Evolutionary conservation across 2,797 vertebrate genomes (phyloP).

Genomic region (Sebastes jordani): DNA sequence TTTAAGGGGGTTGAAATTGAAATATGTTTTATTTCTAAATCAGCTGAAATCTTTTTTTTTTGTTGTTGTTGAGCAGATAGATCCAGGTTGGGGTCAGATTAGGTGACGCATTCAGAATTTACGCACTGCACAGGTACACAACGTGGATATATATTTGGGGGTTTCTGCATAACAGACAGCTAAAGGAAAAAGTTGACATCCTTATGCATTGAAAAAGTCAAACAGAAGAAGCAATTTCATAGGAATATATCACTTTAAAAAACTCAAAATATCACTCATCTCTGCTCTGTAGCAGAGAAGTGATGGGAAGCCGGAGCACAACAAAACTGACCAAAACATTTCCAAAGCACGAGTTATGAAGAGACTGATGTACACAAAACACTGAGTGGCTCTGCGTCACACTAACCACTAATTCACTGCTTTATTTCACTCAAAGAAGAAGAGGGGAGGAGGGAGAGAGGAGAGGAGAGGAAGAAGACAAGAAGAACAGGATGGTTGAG

Average conservation of each 20-base stretch:
- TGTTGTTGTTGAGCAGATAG: neutral
- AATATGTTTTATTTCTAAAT: neutral
- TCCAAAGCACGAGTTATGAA: conserved; percentile 40
- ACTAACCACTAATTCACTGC: conserved; percentile 12
- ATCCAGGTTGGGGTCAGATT: conserved; percentile 7
- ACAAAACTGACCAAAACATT: conserved; percentile 28
- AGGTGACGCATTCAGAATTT: neutral
- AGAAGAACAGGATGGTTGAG: neutral
- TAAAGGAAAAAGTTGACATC: conserved; percentile 17
- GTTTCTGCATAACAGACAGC: neutral
- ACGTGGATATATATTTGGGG: too few species aligned
- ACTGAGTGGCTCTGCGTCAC: conserved; percentile 33
- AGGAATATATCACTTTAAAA: neutral
- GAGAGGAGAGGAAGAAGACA: neutral
- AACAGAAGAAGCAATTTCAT: neutral
- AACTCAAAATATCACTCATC: neutral
- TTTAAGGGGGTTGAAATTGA: neutral
- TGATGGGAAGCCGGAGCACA: neutral
- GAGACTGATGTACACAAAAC: conserved; percentile 44
- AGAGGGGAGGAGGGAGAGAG: neutral
- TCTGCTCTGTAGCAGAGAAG: neutral
- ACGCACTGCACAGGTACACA: neutral
- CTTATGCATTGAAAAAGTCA: too few species aligned
- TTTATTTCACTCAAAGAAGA: conserved; percentile 20
- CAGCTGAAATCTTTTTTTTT: neutral